A percentile compares a stretch with the other conserved stretches of the same genome.
These are phyloP conservation scores for Pseudopipra pipra DNA, from an alignment of 2,113 vertebrate species.

Conservation along the genomic window DNA sequence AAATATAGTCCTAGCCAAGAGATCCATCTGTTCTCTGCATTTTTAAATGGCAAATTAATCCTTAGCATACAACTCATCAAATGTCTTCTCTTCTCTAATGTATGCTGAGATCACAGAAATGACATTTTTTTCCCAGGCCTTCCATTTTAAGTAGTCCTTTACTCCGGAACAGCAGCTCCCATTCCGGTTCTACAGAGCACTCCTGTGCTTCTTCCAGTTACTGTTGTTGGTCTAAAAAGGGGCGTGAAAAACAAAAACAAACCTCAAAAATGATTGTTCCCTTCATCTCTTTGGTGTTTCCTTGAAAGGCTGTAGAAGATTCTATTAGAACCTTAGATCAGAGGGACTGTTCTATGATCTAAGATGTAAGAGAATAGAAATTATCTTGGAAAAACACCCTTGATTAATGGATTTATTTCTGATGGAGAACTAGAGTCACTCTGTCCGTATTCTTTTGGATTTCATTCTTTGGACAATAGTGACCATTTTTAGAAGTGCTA, in stretches of 20 bases:
- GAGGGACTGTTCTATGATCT: neutral
- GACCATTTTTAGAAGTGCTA: constrained; percentile 28
- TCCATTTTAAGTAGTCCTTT: constrained; percentile 13
- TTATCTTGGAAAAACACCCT: neutral
- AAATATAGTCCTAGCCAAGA: constrained; percentile 56
- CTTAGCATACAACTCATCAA: constrained; percentile 33
- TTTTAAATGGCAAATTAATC: constrained; percentile 64
- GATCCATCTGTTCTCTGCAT: constrained; percentile 61
- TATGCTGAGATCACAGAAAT: constrained; percentile 31
- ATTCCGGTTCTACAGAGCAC: neutral
- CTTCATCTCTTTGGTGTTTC: neutral
- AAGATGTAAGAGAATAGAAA: neutral
- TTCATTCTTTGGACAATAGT: neutral
- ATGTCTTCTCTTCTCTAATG: constrained; percentile 38
- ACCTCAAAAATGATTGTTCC: neutral
- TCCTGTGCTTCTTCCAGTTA: neutral
- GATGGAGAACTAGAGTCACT: neutral
- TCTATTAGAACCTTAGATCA: neutral
- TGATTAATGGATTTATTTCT: neutral
- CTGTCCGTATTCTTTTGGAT: neutral
- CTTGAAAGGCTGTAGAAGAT: neutral
- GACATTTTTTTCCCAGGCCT: neutral
- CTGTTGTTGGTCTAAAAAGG: neutral
- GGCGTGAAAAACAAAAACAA: neutral
- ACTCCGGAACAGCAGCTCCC: neutral